These are phyloP conservation scores for Andrena bicolor DNA, from an alignment of 2,888 invertebrate genomes.

Conservation along the genomic window DNA sequence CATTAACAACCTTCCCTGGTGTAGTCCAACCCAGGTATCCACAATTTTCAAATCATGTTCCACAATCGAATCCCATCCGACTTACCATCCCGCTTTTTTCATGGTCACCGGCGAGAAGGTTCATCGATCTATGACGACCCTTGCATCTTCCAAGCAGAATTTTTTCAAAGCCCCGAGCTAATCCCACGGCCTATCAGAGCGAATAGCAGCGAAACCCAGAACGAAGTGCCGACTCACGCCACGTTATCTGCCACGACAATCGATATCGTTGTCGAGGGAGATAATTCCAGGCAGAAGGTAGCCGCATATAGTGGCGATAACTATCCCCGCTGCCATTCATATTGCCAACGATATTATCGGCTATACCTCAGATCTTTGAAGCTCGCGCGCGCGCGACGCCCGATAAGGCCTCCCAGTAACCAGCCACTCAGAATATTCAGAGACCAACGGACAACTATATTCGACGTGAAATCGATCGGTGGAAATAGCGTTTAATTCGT, in stretches of 20 bases:
- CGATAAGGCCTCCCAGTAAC: slow-evolving; percentile 53
- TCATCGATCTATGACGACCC: too few relatives aligned
- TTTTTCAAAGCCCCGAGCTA: slow-evolving; percentile 41
- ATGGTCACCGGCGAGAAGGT: too few relatives aligned
- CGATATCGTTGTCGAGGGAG: slow-evolving; percentile 73
- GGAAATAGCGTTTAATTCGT: slow-evolving; percentile 17
- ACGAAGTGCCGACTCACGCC: slow-evolving; percentile 71
- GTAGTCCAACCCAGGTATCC: too few relatives aligned
- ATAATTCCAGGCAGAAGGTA: slow-evolving; percentile 71
- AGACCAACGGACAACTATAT: slow-evolving; percentile 19
- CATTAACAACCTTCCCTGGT: too few relatives aligned
- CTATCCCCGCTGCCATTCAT: slow-evolving; percentile 66
- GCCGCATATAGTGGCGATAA: slow-evolving; percentile 66
- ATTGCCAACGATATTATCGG: slow-evolving; percentile 64
- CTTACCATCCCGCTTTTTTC: too few relatives aligned
- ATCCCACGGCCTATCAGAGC: slow-evolving; percentile 66
- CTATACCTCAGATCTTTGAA: slow-evolving; percentile 59
- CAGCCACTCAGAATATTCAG: slow-evolving; percentile 19
- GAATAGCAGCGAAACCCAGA: slow-evolving; percentile 68
- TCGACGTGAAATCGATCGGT: slow-evolving; percentile 23
- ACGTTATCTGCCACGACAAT: slow-evolving; percentile 69
- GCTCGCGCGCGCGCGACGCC: slow-evolving; percentile 30
- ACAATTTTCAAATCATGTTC: too few relatives aligned
- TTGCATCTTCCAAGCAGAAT: slow-evolving; percentile 3
- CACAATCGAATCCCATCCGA: too few relatives aligned